Evolutionary conservation across 2,797 vertebrate genomes (phyloP).

Genomic region (Triplophysa bombifrons): DNA sequence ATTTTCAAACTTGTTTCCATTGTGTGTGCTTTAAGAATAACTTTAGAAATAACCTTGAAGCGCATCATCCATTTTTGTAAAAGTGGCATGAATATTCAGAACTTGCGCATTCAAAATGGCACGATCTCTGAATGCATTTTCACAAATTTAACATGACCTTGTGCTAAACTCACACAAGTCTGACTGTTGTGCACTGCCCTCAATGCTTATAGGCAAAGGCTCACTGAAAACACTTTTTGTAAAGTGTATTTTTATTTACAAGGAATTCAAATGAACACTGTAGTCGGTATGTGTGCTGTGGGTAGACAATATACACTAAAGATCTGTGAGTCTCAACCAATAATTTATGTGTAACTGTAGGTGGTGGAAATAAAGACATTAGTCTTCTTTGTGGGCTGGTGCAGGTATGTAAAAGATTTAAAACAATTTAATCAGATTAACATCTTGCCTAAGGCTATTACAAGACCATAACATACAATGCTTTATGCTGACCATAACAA

Average conservation of each 20-base stretch:
- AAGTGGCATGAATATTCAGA: constrained; percentile 30
- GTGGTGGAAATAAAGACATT: too few relatives aligned
- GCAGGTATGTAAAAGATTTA: too few relatives aligned
- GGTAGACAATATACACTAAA: background rate
- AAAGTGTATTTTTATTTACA: background rate
- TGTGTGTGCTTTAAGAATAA: constrained; percentile 13
- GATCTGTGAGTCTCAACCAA: too few relatives aligned
- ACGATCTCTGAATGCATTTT: constrained; percentile 17
- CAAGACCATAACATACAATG: too few relatives aligned
- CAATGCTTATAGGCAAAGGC: background rate
- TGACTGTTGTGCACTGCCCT: background rate
- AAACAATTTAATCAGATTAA: too few relatives aligned
- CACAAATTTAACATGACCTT: constrained; percentile 13
- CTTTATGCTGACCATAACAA: background rate
- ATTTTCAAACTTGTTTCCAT: background rate
- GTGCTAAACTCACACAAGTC: background rate
- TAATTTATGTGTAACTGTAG: too few relatives aligned
- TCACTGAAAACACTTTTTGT: background rate
- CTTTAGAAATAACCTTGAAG: constrained; percentile 15
- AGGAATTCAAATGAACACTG: background rate
- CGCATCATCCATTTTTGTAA: background rate
- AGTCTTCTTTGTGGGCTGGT: too few relatives aligned
- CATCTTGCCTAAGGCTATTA: too few relatives aligned
- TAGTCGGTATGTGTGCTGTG: background rate
- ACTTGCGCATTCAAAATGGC: background rate